Evolutionary conservation across 1,140 invertebrate genomes (phyloP).

Genomic region (Drosophila yakuba): DNA sequence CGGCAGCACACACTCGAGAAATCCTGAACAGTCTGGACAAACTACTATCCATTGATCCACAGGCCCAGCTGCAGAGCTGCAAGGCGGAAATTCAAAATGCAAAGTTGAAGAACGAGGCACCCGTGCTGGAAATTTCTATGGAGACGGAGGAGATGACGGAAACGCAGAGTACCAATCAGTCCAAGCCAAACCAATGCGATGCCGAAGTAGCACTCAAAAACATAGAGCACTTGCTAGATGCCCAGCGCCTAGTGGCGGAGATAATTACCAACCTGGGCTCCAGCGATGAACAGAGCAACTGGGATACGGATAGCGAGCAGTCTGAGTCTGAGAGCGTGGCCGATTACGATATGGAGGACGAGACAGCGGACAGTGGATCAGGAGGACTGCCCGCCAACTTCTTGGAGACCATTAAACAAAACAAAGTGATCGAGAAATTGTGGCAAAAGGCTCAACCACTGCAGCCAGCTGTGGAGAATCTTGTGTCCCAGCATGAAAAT

Average conservation of each 20-base stretch:
- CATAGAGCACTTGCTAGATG: constrained; percentile 86
- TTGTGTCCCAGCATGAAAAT: constrained; percentile 22
- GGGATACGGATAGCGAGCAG: constrained; percentile 49
- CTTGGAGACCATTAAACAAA: constrained; percentile 54
- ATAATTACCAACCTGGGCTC: constrained; percentile 90
- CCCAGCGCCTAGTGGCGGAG: constrained; percentile 89
- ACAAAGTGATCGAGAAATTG: constrained; percentile 58
- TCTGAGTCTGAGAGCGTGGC: constrained; percentile 72
- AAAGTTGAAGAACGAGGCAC: constrained; percentile 27
- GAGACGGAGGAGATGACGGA: constrained; percentile 42
- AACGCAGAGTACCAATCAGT: constrained; percentile 4
- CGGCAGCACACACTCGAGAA: constrained; percentile 47
- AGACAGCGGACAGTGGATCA: constrained; percentile 41
- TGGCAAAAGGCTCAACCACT: constrained; percentile 46
- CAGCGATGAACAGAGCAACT: constrained; percentile 84
- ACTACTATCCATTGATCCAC: constrained; percentile 33
- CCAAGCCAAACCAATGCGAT: constrained; percentile 20
- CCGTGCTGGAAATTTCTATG: constrained; percentile 43
- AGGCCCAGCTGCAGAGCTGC: constrained; percentile 13
- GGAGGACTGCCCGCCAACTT: constrained; percentile 66
- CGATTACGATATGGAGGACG: constrained; percentile 61
- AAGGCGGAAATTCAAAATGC: constrained; percentile 10
- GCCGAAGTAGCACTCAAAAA: constrained; percentile 84
- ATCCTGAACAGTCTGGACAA: constrained; percentile 34
- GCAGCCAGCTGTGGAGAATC: constrained; percentile 22